These are phyloP conservation scores for Chloromyia formosa DNA, from an alignment of 2,888 invertebrate genomes.

Conservation along the genomic window DNA sequence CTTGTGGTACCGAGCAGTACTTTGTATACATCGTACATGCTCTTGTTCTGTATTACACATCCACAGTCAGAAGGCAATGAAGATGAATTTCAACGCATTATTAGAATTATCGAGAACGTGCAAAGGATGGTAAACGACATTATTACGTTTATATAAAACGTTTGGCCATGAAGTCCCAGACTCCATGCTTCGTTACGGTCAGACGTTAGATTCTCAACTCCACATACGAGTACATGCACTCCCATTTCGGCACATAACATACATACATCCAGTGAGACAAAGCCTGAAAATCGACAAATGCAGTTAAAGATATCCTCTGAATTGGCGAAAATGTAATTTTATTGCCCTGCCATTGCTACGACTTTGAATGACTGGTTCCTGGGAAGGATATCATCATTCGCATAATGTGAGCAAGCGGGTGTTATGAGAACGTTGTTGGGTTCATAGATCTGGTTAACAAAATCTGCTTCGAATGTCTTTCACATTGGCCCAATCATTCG, in stretches of 20 bases:
- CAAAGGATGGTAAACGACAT: conserved; percentile 33
- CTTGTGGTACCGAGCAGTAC: too few relatives aligned
- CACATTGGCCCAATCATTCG: too few relatives aligned
- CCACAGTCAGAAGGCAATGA: conserved; percentile 17
- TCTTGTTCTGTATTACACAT: not conserved
- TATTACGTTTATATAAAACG: conserved; percentile 20
- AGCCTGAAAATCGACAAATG: conserved; percentile 14
- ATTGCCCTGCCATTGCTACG: conserved; percentile 20
- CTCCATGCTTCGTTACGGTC: not conserved
- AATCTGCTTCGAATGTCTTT: too few relatives aligned
- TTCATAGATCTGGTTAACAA: too few relatives aligned
- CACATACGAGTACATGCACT: not conserved
- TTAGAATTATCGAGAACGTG: conserved; percentile 43
- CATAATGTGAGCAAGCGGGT: too few relatives aligned
- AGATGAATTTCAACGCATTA: conserved; percentile 43
- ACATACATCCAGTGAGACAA: too few relatives aligned
- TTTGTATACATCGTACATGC: too few relatives aligned
- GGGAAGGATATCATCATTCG: too few relatives aligned
- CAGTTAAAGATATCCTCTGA: conserved; percentile 35
- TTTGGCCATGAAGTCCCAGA: not conserved
- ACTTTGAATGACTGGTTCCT: conserved; percentile 1
- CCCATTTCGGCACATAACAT: too few relatives aligned
- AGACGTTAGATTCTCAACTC: conserved; percentile 6
- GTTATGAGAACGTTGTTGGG: too few relatives aligned
- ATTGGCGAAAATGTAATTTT: conserved; percentile 34